Conservation (phyloP, 2,797 vertebrate genomes). For the Carduelis carduelis region DNA sequence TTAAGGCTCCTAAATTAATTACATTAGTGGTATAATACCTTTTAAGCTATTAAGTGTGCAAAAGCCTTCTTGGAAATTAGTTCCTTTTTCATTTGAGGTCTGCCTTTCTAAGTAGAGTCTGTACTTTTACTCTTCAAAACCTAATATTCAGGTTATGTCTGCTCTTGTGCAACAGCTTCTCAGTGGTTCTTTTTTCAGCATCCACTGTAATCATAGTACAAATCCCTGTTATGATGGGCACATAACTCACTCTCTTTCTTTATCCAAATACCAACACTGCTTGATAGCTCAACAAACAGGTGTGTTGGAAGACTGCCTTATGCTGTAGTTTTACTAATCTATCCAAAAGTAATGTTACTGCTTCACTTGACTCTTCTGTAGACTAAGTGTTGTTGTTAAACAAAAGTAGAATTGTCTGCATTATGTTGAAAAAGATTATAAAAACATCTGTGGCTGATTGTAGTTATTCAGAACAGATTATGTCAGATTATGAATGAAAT, state of each 20-base stretch:
- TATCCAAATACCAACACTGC: not conserved
- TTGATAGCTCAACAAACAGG: slow-evolving; percentile 15
- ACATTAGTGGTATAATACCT: not conserved
- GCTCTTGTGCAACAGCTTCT: not conserved
- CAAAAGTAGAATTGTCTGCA: not conserved
- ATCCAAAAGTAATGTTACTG: not conserved
- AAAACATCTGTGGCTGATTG: not conserved
- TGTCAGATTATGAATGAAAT: not conserved
- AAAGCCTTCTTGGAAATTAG: not conserved
- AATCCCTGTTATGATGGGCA: slow-evolving; percentile 14
- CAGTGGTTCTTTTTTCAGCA: not conserved
- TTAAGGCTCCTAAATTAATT: not conserved
- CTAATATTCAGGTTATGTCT: not conserved
- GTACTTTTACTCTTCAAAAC: not conserved
- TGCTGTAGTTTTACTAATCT: not conserved
- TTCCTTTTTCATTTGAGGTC: not conserved
- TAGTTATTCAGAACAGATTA: not conserved
- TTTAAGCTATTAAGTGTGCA: not conserved
- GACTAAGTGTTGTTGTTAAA: not conserved
- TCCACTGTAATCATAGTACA: not conserved
- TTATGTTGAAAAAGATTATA: not conserved
- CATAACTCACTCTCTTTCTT: not conserved
- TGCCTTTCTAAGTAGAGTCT: not conserved
- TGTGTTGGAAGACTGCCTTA: not conserved
- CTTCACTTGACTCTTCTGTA: not conserved